These are phyloP conservation scores for Meloidogyne chitwoodi DNA, from an alignment of 1,140 invertebrate species.

Conservation along the genomic window DNA sequence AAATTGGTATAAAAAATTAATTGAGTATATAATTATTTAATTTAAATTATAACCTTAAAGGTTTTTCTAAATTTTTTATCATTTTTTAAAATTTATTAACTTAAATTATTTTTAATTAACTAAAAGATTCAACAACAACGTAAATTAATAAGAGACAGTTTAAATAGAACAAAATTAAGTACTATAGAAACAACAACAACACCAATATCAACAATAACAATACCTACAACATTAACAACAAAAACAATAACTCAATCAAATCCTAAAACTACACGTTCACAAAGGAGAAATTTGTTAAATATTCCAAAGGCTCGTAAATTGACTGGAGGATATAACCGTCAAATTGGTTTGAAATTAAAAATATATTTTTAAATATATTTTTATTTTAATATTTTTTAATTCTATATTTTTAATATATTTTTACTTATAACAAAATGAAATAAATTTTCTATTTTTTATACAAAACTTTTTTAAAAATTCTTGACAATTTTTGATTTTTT, in stretches of 20 bases:
- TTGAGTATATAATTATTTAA: no score
- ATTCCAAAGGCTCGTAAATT: neutral
- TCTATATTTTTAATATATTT: neutral
- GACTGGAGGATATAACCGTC: neutral
- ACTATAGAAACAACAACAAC: neutral
- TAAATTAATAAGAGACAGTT: neutral
- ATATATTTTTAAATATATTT: neutral
- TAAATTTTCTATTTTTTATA: no score
- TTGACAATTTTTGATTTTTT: no score
- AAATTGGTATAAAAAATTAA: no score
- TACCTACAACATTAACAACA: neutral
- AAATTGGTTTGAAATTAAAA: neutral
- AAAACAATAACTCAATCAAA: neutral
- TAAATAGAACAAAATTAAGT: neutral
- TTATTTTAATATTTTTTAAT: neutral
- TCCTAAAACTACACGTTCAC: neutral
- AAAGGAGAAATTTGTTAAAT: neutral
- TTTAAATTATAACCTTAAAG: no score
- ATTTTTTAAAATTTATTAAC: neutral
- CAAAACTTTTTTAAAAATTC: no score
- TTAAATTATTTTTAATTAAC: no score
- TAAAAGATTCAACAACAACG: neutral
- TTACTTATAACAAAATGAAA: no score
- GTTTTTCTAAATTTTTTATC: no score
- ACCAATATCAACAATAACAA: neutral